Conservation (phyloP, 1,140 invertebrate genomes). For the Sarcophaga bullata region DNA sequence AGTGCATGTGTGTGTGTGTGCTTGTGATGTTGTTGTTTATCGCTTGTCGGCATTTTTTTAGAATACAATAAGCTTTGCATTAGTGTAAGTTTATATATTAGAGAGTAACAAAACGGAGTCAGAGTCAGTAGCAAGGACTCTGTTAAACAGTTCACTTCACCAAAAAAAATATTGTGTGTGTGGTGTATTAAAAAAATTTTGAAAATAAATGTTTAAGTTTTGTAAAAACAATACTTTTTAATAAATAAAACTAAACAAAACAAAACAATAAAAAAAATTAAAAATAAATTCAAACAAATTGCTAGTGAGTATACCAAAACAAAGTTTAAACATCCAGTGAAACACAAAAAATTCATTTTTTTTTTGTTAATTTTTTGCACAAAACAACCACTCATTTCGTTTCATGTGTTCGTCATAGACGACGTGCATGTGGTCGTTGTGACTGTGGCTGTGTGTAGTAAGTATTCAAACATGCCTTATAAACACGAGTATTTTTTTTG, state of each 20-base stretch:
- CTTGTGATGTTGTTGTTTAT: not conserved
- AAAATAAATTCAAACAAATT: not conserved
- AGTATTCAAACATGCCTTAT: not conserved
- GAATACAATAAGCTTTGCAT: not conserved
- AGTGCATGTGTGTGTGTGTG: not conserved
- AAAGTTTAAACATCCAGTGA: not conserved
- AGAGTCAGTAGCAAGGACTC: conserved; percentile 38
- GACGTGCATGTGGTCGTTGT: conserved; percentile 32
- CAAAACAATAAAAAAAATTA: not conserved
- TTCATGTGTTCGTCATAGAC: conserved; percentile 34
- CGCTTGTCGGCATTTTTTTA: not conserved
- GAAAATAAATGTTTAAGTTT: not conserved
- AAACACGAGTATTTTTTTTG: too few relatives aligned
- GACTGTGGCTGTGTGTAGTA: conserved; percentile 9
- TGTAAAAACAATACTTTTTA: not conserved
- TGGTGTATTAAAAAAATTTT: not conserved
- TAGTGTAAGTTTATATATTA: conserved; percentile 22
- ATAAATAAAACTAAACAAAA: not conserved
- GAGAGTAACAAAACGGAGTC: conserved; percentile 18
- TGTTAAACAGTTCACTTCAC: conserved; percentile 31
- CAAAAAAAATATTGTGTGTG: not conserved
- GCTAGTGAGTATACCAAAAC: not conserved
- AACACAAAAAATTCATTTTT: too few relatives aligned
- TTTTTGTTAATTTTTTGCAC: not conserved
- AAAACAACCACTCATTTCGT: conserved; percentile 25